These are phyloP conservation scores for human DNA, from an alignment of 2,113 vertebrate genomes.

Conservation along the genomic window DNA sequence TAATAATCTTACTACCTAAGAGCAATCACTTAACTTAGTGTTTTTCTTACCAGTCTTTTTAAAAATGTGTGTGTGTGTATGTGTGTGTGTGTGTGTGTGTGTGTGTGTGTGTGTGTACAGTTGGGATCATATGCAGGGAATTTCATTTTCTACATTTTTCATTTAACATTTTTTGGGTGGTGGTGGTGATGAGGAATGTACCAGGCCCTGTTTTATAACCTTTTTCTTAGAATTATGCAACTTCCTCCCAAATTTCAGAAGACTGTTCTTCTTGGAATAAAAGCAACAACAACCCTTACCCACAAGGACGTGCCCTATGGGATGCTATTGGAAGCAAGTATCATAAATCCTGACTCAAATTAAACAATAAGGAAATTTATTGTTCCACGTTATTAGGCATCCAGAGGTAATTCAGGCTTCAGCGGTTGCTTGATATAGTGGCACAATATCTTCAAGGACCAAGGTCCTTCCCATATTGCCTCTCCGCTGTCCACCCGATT, in stretches of 20 bases:
- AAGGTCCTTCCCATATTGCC: not conserved
- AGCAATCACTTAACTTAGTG: not conserved
- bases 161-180: not conserved
- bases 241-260: not conserved
- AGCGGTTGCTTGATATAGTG: not conserved
- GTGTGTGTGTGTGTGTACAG: accelerated
- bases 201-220: not conserved
- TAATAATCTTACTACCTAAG: not conserved
- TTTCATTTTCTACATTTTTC: not conserved
- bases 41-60: conserved; percentile 21
- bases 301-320: not conserved
- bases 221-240: not conserved
- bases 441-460: not conserved
- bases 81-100: accelerated
- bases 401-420: not conserved
- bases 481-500: not conserved
- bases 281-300: not conserved
- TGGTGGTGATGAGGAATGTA: not conserved
- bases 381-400: not conserved
- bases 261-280: not conserved
- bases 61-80: not conserved
- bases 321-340: not conserved
- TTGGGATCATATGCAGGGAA: not conserved
- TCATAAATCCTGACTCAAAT: not conserved
- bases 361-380: not conserved